A percentile compares a stretch with the other conserved stretches of the same genome.
phyloP scores from a whole-genome alignment of 2,888 invertebrate species.

The Rhamphomyia laevipes region DNA sequence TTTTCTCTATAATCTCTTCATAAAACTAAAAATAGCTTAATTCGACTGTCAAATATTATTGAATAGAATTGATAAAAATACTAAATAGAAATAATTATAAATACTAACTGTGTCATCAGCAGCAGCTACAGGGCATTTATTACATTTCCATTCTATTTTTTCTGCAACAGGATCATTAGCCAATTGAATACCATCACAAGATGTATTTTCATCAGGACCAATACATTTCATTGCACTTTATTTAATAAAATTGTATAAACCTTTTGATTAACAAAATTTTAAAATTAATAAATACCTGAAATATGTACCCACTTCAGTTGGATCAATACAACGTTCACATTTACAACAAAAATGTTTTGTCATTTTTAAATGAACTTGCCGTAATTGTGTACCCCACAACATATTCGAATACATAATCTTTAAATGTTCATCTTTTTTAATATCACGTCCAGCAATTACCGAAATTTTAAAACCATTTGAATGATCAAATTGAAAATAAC shows the following conservation, averaged over 20 bases:
- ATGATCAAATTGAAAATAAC: constrained; percentile 55
- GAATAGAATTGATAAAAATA: too few species aligned
- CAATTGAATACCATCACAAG: constrained; percentile 57
- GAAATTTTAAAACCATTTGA: constrained; percentile 49
- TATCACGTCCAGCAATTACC: constrained; percentile 52
- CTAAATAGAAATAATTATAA: too few species aligned
- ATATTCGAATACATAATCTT: constrained; percentile 81
- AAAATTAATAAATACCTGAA: constrained; percentile 26
- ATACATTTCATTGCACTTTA: constrained; percentile 33
- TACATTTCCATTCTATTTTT: constrained; percentile 65
- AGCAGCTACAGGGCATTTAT: constrained; percentile 53
- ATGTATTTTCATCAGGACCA: constrained; percentile 38
- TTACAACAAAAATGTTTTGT: constrained; percentile 69
- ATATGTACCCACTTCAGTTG: constrained; percentile 68
- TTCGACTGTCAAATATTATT: too few species aligned
- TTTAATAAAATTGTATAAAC: neutral
- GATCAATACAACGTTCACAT: constrained; percentile 63
- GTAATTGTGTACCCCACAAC: constrained; percentile 72
- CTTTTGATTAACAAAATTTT: neutral
- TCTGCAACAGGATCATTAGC: constrained; percentile 58
- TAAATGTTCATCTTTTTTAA: constrained; percentile 60
- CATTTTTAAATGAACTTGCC: constrained; percentile 63
- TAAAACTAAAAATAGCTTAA: too few species aligned
- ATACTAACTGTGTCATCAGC: constrained; percentile 35
- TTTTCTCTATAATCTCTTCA: too few species aligned